Conservation (phyloP, 2,797 vertebrate species). For the Diceros bicornis region DNA sequence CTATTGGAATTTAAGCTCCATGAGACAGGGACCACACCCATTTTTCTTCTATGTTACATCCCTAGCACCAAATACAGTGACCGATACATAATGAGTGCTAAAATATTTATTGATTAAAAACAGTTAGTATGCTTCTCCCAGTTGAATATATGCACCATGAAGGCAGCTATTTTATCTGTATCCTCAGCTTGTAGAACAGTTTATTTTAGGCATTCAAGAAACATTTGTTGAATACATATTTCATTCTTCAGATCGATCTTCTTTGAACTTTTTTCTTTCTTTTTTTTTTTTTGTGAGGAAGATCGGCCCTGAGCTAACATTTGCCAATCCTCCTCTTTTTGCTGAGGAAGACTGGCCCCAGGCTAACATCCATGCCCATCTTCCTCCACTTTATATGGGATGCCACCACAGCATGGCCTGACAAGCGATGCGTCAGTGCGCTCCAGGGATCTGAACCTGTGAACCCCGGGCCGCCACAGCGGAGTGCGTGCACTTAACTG, state of each 20-base stretch:
- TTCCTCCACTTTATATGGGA: too few species aligned
- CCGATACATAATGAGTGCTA: neutral
- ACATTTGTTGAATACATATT: neutral
- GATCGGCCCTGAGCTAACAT: too few species aligned
- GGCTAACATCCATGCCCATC: too few species aligned
- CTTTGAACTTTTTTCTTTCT: too few species aligned
- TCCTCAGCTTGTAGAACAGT: neutral
- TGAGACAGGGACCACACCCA: neutral
- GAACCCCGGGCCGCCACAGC: too few species aligned
- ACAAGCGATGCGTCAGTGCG: too few species aligned
- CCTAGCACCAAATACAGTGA: neutral
- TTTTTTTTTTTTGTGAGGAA: too few species aligned
- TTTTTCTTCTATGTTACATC: neutral
- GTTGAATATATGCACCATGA: neutral
- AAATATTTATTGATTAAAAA: neutral
- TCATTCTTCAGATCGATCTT: neutral
- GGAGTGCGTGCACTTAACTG: too few species aligned
- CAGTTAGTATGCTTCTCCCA: neutral
- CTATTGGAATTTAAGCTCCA: neutral
- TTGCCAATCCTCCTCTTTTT: too few species aligned
- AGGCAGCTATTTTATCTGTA: neutral
- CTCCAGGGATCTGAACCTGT: too few species aligned
- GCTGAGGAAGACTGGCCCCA: too few species aligned
- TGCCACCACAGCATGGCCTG: too few species aligned
- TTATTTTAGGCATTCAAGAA: neutral